Evolutionary conservation across 2,797 vertebrate species (phyloP), one percentile per base, ranked within the genome.

Genomic region (Odontamblyopus rebecca): DNA sequence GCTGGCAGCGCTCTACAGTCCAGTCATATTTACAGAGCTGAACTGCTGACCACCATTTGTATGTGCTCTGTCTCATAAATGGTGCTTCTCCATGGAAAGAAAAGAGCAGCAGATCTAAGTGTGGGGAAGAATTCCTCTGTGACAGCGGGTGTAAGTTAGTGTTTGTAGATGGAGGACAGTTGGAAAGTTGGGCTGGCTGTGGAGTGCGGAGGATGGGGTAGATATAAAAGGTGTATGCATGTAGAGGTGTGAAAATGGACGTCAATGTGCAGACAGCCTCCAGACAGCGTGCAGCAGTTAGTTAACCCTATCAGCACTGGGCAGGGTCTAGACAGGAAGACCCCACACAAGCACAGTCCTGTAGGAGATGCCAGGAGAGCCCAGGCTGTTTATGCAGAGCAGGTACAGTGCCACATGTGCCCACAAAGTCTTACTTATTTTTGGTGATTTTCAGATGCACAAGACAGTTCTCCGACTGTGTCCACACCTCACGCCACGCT

Each of bases 1-100:
- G 86, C 88, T 94, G 95, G 95, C 96, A 94, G 92, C 88, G 81
- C 76, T 0, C 81, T 86, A 71, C 75, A 38, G 85, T 85, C 94
- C 92, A 92, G 93, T 92, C 88, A 89, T 92, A 75, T 94, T 94
- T 89, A 88, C 91, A 91, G 90, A 82, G 75, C 73, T 94, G 93
- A 94, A 93, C 93, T 94, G 92, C 90, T 94, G 92, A 93, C 94
- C 93, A 93, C 92, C 90, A 93, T 94, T 94, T 93, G 93, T 94
- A 93, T 89, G 90, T 63, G 71, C 88, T 85, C 88, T 86, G 87
- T 93, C 90, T 92, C 83, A 87, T 91, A 92, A 93, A 93, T 60
- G 83, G 76, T 78, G 85, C 81, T 86, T 87, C 84, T 90, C 74
- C 68, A 65, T 56, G 78, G 75, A 86, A 80, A 72, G 66, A 83